Conservation (phyloP, 2,113 vertebrate genomes). For the Speoplatyrhinus poulsoni region DNA sequence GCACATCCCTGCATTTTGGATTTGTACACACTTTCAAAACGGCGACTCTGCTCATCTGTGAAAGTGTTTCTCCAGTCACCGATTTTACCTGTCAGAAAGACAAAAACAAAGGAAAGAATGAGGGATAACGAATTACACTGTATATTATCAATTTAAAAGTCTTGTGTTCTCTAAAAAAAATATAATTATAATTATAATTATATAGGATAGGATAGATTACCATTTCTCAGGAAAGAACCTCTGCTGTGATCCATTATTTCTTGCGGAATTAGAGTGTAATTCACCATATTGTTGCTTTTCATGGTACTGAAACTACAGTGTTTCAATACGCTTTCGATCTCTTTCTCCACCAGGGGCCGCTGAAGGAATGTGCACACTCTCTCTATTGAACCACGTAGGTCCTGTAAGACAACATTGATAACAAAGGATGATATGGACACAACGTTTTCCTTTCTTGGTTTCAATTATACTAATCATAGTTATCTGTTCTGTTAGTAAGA, state of each 20-base stretch:
- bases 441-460: background rate
- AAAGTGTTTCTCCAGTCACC: conserved; percentile 84
- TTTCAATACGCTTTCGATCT: conserved; percentile 64
- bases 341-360: conserved; percentile 60
- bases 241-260: conserved; percentile 84
- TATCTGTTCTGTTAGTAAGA: background rate
- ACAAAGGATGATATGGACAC: background rate
- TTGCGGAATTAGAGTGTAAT: conserved; percentile 74
- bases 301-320: conserved; percentile 81
- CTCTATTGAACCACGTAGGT: conserved; percentile 64
- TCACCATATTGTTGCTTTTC: conserved; percentile 82
- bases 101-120: background rate
- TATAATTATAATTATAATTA: background rate
- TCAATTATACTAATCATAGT: background rate
- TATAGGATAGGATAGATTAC: conserved; percentile 49
- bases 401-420: conserved; percentile 59
- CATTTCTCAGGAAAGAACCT: conserved; percentile 86
- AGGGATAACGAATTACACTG: background rate
- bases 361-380: conserved; percentile 77
- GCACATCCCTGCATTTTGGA: conserved; percentile 69
- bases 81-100: conserved; percentile 66
- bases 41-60: conserved; percentile 70
- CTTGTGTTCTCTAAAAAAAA: background rate
- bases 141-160: background rate
- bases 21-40: conserved; percentile 72